Base-by-base conservation (phyloP, 53 echinoderm and acorn worm species). In the Holothuria leucospilota region DNA sequence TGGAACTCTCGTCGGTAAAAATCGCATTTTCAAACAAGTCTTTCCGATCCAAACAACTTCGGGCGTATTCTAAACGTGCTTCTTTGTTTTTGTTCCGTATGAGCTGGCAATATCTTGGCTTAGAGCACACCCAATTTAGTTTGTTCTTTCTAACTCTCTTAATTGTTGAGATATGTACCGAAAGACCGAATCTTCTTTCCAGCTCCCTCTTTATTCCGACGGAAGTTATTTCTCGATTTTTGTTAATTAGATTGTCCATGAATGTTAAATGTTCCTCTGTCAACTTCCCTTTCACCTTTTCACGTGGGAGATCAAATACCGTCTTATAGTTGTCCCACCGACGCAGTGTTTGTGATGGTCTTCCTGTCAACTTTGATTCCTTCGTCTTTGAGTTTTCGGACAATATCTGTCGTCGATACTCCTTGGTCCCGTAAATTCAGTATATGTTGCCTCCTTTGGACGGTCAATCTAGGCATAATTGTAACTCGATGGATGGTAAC, bases 1-100 rank as follows among this genome's bases (percentile, higher is more conserved):
- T 62, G 62, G 52, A 64, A 53, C 87, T 60, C 23, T 87, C 81
- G 56, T 87, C 87, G 20, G 81, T 82, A 61, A 82, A 86, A 26
- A 87, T 67, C 13, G 77, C 87, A 68, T 87, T 61, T 40, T 87
- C 66, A 64, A 87, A 87, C 38, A 62, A 23, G 39, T 87, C 80
- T 3, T 6, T 15, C 24, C 14, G 34, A 3, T 52, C 49, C 9
- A 79, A 27, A 59, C 87, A 87, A 20, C 67, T 20, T 26, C 21
- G 14, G 27, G 80, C 60, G 71, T 74, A 86, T 39, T 86, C 61
- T 26, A 86, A 70, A 4, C 72, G 69, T 70, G 23, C 26, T 29
- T 51, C 38, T 28, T 69, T 24, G 85, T 85, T 85, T 5, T 16
- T 59, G 29, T 28, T 27, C 8, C 51, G 29, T 10, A 85, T 71